These are phyloP conservation scores for Bubo blakistoni DNA, from an alignment of 2,113 vertebrate genomes.

Conservation along the genomic window DNA sequence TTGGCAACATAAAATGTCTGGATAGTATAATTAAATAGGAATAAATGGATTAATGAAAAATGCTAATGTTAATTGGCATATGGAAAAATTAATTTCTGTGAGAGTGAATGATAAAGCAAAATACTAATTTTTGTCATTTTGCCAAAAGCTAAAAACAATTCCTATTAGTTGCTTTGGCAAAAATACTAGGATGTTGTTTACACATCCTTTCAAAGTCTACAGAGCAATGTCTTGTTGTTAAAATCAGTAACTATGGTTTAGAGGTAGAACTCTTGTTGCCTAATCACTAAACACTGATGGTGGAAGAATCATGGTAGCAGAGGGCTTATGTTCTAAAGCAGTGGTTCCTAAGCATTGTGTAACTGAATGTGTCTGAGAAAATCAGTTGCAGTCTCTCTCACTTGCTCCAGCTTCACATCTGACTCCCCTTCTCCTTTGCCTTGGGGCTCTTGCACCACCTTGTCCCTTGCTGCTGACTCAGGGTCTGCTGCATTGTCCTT, in stretches of 20 bases:
- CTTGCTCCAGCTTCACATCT: not conserved
- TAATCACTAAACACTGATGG: not conserved
- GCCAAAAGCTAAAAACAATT: not conserved
- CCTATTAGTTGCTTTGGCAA: not conserved
- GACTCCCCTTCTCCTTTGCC: not conserved
- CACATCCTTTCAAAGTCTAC: not conserved
- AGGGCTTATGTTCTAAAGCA: not conserved
- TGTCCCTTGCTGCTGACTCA: not conserved
- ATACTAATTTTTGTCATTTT: not conserved
- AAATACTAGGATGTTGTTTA: not conserved
- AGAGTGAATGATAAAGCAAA: not conserved
- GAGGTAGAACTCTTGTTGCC: not conserved
- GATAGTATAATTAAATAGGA: not conserved
- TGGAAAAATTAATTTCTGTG: not conserved
- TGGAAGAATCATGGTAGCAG: not conserved
- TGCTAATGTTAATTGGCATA: not conserved
- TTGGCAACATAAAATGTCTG: not conserved
- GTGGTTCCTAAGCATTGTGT: not conserved
- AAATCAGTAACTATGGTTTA: not conserved
- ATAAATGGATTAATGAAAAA: constrained; percentile 4
- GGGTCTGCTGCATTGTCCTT: not conserved
- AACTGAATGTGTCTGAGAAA: not conserved
- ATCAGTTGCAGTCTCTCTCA: not conserved
- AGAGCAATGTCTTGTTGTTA: not conserved
- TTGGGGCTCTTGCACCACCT: not conserved